These are phyloP conservation scores for Isurus oxyrinchus DNA, from an alignment of 2,113 vertebrate genomes.

Conservation along the genomic window DNA sequence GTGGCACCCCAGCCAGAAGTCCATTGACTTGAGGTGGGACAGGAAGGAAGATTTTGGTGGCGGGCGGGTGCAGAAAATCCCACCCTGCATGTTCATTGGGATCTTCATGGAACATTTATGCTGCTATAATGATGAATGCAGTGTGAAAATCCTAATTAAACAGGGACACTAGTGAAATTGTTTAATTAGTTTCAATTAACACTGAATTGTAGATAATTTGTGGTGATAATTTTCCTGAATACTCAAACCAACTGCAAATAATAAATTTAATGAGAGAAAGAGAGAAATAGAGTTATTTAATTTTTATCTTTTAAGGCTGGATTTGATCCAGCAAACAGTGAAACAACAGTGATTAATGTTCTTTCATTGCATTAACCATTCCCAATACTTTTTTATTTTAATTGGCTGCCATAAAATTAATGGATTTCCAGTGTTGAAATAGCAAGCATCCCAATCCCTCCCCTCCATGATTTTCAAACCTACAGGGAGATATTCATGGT, in stretches of 20 bases:
- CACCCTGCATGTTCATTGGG: not conserved
- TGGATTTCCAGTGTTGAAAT: constrained; percentile 1
- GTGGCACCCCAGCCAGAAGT: too few species aligned
- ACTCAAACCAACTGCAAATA: not conserved
- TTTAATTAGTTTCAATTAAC: not conserved
- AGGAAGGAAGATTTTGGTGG: too few species aligned
- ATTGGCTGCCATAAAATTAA: not conserved
- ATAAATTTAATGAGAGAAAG: not conserved
- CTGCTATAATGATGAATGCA: not conserved
- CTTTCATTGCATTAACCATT: not conserved
- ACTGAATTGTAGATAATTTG: not conserved
- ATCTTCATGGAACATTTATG: not conserved
- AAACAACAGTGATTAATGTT: not conserved
- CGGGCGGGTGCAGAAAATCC: too few species aligned
- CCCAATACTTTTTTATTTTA: not conserved
- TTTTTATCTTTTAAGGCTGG: not conserved
- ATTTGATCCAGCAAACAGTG: not conserved
- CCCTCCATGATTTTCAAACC: not conserved
- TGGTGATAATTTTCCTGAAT: not conserved
- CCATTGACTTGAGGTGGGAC: too few species aligned
- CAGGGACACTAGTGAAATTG: not conserved
- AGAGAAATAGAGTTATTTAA: not conserved
- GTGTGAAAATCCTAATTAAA: constrained; percentile 17
- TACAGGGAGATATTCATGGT: too few species aligned
- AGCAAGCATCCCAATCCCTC: not conserved